Evolutionary conservation across 2,797 vertebrate genomes (phyloP).

Genomic region (Eulemur coronatus): DNA sequence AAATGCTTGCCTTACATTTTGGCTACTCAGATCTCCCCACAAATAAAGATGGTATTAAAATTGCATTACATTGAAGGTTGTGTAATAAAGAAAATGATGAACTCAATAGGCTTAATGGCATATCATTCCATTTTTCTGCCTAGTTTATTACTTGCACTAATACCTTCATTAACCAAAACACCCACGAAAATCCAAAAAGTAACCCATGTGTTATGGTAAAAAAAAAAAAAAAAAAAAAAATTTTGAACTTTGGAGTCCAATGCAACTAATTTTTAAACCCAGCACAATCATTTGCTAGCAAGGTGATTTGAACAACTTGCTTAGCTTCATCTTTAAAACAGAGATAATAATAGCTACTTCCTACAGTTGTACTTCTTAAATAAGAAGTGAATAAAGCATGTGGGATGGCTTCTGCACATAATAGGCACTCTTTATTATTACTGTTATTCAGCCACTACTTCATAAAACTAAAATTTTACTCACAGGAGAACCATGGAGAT

Average conservation of each 20-base stretch:
- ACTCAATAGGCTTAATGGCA: neutral
- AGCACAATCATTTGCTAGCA: neutral
- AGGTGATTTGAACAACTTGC: neutral
- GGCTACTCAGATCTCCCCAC: slow-evolving; percentile 10
- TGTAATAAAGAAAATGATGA: slow-evolving; percentile 49
- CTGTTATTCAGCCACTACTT: slow-evolving; percentile 3
- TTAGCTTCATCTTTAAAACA: neutral
- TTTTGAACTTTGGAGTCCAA: neutral
- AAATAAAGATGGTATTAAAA: slow-evolving; percentile 63
- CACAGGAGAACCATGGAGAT: neutral
- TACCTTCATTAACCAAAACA: slow-evolving; percentile 37
- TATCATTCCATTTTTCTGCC: slow-evolving; percentile 1
- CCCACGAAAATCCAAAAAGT: slow-evolving; percentile 5
- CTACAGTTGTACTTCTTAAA: neutral
- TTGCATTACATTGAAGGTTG: neutral
- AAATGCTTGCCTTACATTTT: slow-evolving; percentile 27
- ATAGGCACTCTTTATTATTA: neutral
- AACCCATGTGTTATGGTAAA: neutral
- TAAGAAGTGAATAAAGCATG: slow-evolving; percentile 9
- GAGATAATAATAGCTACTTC: slow-evolving; percentile 1
- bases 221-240: neutral
- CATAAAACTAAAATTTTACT: slow-evolving; percentile 30
- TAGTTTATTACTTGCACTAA: slow-evolving; percentile 41
- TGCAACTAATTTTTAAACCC: slow-evolving; percentile 34
- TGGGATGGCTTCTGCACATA: neutral